Base-by-base conservation (phyloP, 2,888 invertebrate species). In the Epistrophe eligans region DNA sequence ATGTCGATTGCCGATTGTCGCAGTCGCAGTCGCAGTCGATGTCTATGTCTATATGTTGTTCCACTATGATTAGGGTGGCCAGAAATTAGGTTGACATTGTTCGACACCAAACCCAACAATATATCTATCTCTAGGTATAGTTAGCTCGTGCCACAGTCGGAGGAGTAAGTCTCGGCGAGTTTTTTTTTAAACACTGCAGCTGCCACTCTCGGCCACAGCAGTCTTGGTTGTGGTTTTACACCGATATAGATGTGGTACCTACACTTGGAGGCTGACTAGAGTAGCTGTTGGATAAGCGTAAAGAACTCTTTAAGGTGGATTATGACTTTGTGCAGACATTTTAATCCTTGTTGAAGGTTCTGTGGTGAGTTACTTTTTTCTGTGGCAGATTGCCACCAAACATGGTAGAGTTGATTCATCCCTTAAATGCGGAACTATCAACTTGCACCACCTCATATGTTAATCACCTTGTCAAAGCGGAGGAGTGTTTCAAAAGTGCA, bases 61-160 rank as follows among this genome's bases (percentile, higher is more conserved):
- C 79, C 79, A 87, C 60, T 79, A 79, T 82, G 88, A 88, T 84
- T 84, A 77, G 84, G 88, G 88, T 88, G 83, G 76, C 84, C 71
- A 84, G 88, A 88, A 88, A 84, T 88, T 88, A 84, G 84, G 88
- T 84, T 88, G 88, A 88, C 84, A 84, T 80, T 73, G 84, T 76
- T 83, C 83, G 87, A 87, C 87, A 83, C 87, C 87, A 83, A 83
- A 79, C 87, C 74, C 50, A 67, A 67, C 50, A 76, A 77, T 79
- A 74, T 79, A 15, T 67, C 40, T 55, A n/a, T 45, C 6, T 70
- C 4, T 55, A n/a, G n/a, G n/a, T n/a, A 19, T 55, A 24, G 28
- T 74, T 45, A 48, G 76, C 87, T 87, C 87, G 87, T 87, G 87
- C 87, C 79, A 77, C 43, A 24, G 73, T 40, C 9, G 1, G 0